Percentiles rank a stretch among this genome's conserved stretches.
Evolutionary conservation across 2,888 invertebrate genomes (phyloP).

Genomic region (Xanthorhoe spadicearia): DNA sequence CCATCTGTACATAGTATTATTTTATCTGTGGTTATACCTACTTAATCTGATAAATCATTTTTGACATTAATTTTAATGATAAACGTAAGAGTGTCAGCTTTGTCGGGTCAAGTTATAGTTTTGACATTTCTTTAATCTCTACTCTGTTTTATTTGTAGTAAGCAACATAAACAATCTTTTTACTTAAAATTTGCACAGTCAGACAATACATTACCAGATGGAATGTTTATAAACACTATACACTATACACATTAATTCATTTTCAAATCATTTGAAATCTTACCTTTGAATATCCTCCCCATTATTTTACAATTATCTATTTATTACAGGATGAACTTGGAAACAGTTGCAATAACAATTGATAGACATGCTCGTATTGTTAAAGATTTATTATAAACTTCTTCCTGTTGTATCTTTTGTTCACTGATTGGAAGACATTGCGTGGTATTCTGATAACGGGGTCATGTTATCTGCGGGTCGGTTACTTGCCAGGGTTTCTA

Average conservation of each 20-base stretch:
- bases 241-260: too few species aligned
- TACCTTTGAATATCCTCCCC: not conserved
- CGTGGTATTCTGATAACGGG: constrained; percentile 67
- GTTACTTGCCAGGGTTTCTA: constrained; percentile 50
- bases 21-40: too few species aligned
- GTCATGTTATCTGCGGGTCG: constrained; percentile 64
- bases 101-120: constrained; percentile 8
- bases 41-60: constrained; percentile 19
- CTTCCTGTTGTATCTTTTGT: constrained; percentile 54
- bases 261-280: not conserved
- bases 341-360: constrained; percentile 29
- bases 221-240: too few species aligned
- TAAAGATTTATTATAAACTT: constrained; percentile 40
- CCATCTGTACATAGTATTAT: too few species aligned
- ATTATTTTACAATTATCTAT: not conserved
- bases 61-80: constrained; percentile 19
- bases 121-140: constrained; percentile 7
- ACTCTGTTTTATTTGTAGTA: not conserved
- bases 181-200: too few species aligned
- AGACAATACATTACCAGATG: too few species aligned
- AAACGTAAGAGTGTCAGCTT: not conserved
- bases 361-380: constrained; percentile 39
- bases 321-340: constrained; percentile 9
- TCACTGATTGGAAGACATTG: constrained; percentile 58
- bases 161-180: too few species aligned